Conservation (phyloP, 2,888 invertebrate genomes). For the Thymelicus lineola region DNA sequence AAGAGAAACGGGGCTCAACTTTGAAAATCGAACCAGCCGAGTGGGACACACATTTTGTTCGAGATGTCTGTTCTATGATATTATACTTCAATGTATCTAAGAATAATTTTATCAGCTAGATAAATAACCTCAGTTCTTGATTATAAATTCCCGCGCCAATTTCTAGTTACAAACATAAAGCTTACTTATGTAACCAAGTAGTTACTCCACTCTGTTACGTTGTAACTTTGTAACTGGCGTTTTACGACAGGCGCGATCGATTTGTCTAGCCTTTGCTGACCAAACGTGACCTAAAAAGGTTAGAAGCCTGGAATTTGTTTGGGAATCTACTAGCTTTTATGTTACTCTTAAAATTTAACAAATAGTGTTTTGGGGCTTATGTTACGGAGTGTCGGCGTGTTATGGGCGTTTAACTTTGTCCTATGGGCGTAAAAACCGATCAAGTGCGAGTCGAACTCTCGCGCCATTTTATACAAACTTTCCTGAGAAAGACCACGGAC, state of each 20-base stretch:
- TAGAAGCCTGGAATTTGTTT: background rate
- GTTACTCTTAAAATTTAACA: background rate
- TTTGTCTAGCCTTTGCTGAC: constrained; percentile 5
- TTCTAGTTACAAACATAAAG: background rate
- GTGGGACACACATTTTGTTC: no score
- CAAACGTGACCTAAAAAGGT: constrained; percentile 8
- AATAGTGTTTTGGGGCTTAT: background rate
- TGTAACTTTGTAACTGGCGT: constrained; percentile 5
- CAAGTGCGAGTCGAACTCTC: no score
- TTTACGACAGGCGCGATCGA: constrained; percentile 3
- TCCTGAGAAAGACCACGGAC: no score
- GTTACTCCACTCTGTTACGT: background rate
- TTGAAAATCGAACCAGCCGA: no score
- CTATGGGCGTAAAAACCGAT: no score
- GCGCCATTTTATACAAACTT: no score
- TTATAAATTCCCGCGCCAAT: background rate
- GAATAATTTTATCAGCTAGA: no score
- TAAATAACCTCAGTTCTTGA: background rate
- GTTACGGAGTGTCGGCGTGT: background rate
- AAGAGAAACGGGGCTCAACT: no score
- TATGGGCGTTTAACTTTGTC: no score
- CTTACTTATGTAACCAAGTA: background rate
- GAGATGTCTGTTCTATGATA: no score
- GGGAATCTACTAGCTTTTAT: background rate
- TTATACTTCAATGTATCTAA: no score